A percentile compares a stretch with the other conserved stretches of the same genome.
Evolutionary conservation across 2,113 vertebrate species (phyloP).

Genomic region (Rostratula benghalensis): DNA sequence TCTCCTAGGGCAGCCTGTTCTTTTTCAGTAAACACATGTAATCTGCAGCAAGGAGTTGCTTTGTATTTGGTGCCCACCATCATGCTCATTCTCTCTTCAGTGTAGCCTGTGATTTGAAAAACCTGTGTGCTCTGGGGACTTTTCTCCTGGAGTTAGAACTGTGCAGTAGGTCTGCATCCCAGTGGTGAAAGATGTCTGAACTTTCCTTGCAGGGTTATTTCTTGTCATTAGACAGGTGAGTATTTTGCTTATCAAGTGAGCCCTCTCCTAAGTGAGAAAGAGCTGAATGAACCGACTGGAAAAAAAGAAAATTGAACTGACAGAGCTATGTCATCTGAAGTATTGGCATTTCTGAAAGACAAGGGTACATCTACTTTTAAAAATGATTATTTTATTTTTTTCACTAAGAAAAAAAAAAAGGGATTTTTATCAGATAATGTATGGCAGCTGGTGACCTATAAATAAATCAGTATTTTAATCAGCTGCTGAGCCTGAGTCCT

Average conservation of each 20-base stretch:
- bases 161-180: neutral
- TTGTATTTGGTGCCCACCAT: neutral
- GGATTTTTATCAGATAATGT: neutral
- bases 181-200: neutral
- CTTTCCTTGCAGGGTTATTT: neutral
- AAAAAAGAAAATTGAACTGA: neutral
- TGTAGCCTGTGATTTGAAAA: neutral
- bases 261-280: neutral
- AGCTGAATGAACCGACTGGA: neutral
- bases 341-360: neutral
- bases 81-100: neutral
- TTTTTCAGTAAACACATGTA: neutral
- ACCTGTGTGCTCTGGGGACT: fast-evolving
- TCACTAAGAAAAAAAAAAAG: no score
- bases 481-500: neutral
- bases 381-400: neutral
- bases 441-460: neutral
- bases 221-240: neutral
- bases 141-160: neutral
- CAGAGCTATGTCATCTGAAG: neutral
- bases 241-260: neutral
- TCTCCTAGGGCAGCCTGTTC: neutral
- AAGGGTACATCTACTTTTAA: neutral
- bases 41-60: neutral
- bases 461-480: constrained; percentile 3